A percentile compares a stretch with the other conserved stretches of the same genome.
Conservation (phyloP, 2,113 vertebrate species). For the Toxotes jaculatrix region DNA sequence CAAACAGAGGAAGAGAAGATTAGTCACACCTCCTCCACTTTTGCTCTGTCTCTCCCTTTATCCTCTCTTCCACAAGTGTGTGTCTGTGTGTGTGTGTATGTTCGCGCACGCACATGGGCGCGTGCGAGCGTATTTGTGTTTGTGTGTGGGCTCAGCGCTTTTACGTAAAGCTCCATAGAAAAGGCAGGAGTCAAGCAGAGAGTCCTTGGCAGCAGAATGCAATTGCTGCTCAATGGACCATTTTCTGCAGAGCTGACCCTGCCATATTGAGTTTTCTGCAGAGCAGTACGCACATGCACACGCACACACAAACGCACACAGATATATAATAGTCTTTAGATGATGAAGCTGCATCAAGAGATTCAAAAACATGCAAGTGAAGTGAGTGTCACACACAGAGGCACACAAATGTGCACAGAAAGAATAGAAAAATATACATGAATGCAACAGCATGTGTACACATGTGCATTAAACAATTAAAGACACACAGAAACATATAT, state of each 20-base stretch:
- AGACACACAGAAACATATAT: slow-evolving; percentile 11
- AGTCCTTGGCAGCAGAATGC: slow-evolving; percentile 75
- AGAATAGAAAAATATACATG: neutral
- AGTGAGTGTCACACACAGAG: neutral
- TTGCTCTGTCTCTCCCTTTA: slow-evolving; percentile 75
- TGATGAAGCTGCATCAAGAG: slow-evolving; percentile 44
- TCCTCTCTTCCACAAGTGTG: slow-evolving; percentile 71
- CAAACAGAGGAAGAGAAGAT: slow-evolving; percentile 80
- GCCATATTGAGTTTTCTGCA: slow-evolving; percentile 67
- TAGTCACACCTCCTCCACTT: slow-evolving; percentile 82
- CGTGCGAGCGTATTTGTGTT: slow-evolving; percentile 42
- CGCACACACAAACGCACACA: slow-evolving; percentile 26
- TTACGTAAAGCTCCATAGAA: slow-evolving; percentile 79
- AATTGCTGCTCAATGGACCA: slow-evolving; percentile 74
- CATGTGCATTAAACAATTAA: neutral
- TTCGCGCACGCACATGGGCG: too few relatives aligned
- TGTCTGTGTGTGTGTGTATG: slow-evolving; percentile 25
- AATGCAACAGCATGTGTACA: neutral
- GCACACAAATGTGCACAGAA: neutral
- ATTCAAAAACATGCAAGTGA: slow-evolving; percentile 35
- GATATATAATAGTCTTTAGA: slow-evolving; percentile 16
- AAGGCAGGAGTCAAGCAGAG: slow-evolving; percentile 72
- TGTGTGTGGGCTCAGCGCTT: slow-evolving; percentile 73
- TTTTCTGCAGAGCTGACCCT: slow-evolving; percentile 77
- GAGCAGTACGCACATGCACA: slow-evolving; percentile 11